Base-by-base conservation (phyloP, 2,797 vertebrate species). In the Gephyroberyx darwinii region DNA sequence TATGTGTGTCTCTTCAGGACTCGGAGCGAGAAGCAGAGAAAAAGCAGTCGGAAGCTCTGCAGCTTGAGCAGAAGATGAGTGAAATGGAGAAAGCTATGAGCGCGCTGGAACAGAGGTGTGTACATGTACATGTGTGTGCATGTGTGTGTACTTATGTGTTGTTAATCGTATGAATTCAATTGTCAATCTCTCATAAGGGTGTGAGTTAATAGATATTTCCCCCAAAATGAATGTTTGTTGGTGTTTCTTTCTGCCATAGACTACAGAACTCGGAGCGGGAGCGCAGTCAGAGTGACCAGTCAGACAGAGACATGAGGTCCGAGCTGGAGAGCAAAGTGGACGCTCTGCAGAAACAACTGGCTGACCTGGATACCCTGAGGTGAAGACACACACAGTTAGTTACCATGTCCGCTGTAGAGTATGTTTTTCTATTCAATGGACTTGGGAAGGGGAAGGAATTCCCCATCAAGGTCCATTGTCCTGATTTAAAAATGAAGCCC, bases 291-390 rank as follows among this genome's bases (percentile, higher is more conserved):
- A 94, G 91, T 0, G 95, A 96, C 80, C 93, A 95, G 41, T 92
- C 91, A 1, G 96, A 96, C 90, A 92, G 63, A 74, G 93, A 91
- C 76, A 88, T 96, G 90, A 94, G 92, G 80, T 89, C 87, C 20
- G 96, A 98, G 81, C 93, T 98, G 66, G 91, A 95, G 3, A 91
- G 89, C 45, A 94, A 85, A 77, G 93, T 95, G 0, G 84, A 93
- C 1, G 77, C 75, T 0, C 83, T 97, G 72, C 94, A 94, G 86
- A 94, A 93, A 54, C 96, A 96, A 37, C 93, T 98, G 45, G 76
- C 92, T 26, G 96, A 96, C 50, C 90, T 98, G 86, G 96, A 96
- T 1, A 88, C 89, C 48, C 93, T 95, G 67, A 95, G 96, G 97
- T 98, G 86, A 56, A 48, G 9, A 59, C 20, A 16, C 22, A 6